Evolutionary conservation across 2,888 invertebrate genomes (phyloP).

Genomic region (Spilosoma lubricipeda): DNA sequence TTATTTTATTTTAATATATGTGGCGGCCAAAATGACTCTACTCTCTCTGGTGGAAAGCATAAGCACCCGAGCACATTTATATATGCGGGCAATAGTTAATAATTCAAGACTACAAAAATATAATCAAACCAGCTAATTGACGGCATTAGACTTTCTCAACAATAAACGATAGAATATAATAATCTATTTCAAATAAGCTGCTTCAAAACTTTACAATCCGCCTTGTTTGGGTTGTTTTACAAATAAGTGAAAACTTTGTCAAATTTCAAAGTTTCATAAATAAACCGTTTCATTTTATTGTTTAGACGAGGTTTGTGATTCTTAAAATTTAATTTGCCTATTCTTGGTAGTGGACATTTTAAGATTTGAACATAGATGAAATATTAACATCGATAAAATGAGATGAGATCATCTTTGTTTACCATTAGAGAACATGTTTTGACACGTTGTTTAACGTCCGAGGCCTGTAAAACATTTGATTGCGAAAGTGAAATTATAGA

Average conservation of each 20-base stretch:
- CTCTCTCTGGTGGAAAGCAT: too few relatives aligned
- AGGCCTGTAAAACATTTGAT: too few relatives aligned
- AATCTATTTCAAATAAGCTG: slow-evolving; percentile 30
- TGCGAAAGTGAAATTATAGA: too few relatives aligned
- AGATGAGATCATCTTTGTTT: too few relatives aligned
- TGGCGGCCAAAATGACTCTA: too few relatives aligned
- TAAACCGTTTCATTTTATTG: slow-evolving; percentile 29
- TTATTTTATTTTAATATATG: too few relatives aligned
- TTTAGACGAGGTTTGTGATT: slow-evolving; percentile 22
- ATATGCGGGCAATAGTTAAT: background rate
- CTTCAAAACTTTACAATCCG: slow-evolving; percentile 36
- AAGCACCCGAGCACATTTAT: too few relatives aligned
- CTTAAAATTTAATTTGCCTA: background rate
- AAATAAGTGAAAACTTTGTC: slow-evolving; percentile 42
- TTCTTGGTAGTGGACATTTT: slow-evolving; percentile 2
- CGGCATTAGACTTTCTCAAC: background rate
- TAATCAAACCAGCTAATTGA: background rate
- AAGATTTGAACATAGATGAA: background rate
- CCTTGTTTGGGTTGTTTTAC: slow-evolving; percentile 32
- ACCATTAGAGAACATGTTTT: too few relatives aligned
- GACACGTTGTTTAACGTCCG: too few relatives aligned
- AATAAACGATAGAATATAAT: slow-evolving; percentile 31
- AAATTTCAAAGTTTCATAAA: slow-evolving; percentile 30
- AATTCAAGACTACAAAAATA: background rate
- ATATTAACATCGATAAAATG: too few relatives aligned